Evolutionary conservation across 2,113 vertebrate genomes (phyloP), one percentile per base, ranked within the genome.

Genomic region (Phyllostomus hastatus): DNA sequence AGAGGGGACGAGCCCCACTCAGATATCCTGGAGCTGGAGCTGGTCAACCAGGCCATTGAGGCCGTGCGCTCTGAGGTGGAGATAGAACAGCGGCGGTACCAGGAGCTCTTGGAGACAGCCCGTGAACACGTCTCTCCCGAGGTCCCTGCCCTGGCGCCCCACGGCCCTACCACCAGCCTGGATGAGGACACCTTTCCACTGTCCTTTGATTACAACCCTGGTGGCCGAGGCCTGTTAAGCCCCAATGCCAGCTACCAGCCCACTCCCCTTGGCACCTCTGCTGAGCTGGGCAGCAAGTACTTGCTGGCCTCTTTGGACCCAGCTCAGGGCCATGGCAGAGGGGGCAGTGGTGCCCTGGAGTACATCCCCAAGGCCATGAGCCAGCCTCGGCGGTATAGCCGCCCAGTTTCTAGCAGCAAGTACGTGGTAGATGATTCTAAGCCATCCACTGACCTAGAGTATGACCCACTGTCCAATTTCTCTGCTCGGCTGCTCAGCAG

Each of bases 31-130:
- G 99, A 99, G 95, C 97, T 99, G 91, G 99, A 99, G 73, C 95
- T 99, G 98, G 99, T 99, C 98, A 99, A 99, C 97, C 99, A 98
- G 90, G 99, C 99, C 95, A 99, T 99, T 0, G 99, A 99, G 97
- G 99, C 99, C 0, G 99, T 99, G 90, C 99, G 99, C 92, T 98
- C 98, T 0, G 98, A 99, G 97, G 99, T 99, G 96, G 99, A 99
- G 97, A 98, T 98, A 73, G 99, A 99, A 92, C 99, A 99, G 98
- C 99, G 99, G 95, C 99, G 99, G 52, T 99, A 99, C 0, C 99
- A 99, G 88, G 99, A 99, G 67, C 99, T 99, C 16, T 67, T 99
- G 52, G 98, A 98, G 95, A 98, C 98, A 0, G 95, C 98, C 0
- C 98, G 98, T 31, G 98, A 98, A 24, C 70, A 97, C 1, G 33